phyloP scores from a whole-genome alignment of 2,888 invertebrate species.

The Calameuta idolon region DNA sequence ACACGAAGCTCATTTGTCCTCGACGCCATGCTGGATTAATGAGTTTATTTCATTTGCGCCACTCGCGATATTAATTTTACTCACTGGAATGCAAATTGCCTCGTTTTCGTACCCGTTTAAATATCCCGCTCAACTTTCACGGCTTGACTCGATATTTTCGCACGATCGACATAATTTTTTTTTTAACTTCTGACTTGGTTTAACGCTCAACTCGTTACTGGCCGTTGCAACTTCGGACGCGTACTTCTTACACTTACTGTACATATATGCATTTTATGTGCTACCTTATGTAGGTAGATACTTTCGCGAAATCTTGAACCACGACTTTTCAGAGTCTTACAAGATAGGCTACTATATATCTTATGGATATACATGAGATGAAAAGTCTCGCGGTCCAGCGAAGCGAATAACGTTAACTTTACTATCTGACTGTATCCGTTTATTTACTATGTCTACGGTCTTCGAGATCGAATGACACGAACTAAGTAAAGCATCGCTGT shows the following conservation, averaged over 20 bases:
- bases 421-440: too few relatives aligned
- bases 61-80: constrained; percentile 41
- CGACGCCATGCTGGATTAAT: constrained; percentile 34
- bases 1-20: constrained; percentile 25
- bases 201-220: neutral
- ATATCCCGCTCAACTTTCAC: neutral
- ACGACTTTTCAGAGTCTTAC: too few relatives aligned
- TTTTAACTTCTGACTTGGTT: neutral
- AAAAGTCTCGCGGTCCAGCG: too few relatives aligned
- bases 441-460: neutral
- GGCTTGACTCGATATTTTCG: neutral
- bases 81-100: constrained; percentile 40
- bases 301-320: too few relatives aligned
- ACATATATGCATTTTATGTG: neutral
- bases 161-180: neutral
- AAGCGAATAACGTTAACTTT: too few relatives aligned
- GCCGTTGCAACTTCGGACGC: neutral
- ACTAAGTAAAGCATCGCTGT: neutral
- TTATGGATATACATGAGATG: too few relatives aligned
- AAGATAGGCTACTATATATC: too few relatives aligned
- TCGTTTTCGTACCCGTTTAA: constrained; percentile 20
- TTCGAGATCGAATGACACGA: neutral
- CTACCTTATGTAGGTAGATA: too few relatives aligned
- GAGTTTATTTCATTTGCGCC: constrained; percentile 37
- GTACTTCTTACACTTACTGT: neutral